Evolutionary conservation across 2,113 vertebrate species (phyloP).

Genomic region (Tichodroma muraria): DNA sequence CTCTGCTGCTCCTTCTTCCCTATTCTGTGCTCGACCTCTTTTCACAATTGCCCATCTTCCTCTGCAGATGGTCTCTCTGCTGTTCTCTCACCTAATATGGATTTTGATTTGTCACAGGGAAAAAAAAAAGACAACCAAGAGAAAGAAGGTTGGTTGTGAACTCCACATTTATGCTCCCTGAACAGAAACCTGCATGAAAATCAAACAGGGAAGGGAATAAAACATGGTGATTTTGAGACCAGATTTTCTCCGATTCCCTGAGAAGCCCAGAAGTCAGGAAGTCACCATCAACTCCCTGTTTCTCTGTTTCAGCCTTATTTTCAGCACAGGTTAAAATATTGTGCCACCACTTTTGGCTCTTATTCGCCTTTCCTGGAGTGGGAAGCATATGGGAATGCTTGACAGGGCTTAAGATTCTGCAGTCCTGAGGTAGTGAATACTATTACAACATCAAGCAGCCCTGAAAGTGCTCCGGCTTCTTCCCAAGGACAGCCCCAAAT

Average conservation of each 20-base stretch:
- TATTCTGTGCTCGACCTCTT: slow-evolving; percentile 23
- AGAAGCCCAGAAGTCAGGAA: slow-evolving; percentile 51
- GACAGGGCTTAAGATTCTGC: slow-evolving; percentile 36
- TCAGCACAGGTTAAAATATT: slow-evolving; percentile 26
- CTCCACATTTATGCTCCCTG: slow-evolving; percentile 12
- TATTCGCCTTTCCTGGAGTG: slow-evolving; percentile 5
- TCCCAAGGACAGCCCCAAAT: slow-evolving; percentile 28
- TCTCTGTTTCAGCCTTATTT: slow-evolving; percentile 38
- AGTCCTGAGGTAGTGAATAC: slow-evolving; percentile 34
- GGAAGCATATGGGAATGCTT: slow-evolving; percentile 42
- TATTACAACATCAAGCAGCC: slow-evolving; percentile 2
- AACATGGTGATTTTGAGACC: slow-evolving; percentile 20
- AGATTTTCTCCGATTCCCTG: slow-evolving; percentile 25
- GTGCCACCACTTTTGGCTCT: slow-evolving; percentile 9
- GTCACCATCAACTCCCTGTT: slow-evolving; percentile 34
- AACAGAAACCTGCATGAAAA: slow-evolving; percentile 44
- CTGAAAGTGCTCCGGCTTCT: not conserved
- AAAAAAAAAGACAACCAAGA: not conserved
- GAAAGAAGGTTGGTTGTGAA: not conserved
- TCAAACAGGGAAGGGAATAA: slow-evolving; percentile 35
- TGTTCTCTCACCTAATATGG: slow-evolving; percentile 12
- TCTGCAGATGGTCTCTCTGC: slow-evolving; percentile 33
- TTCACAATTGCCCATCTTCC: slow-evolving; percentile 42
- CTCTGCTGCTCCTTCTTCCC: not conserved
- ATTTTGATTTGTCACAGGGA: slow-evolving; percentile 30